Base-by-base conservation (phyloP, 2,888 invertebrate genomes). In the Eupithecia inturbata region DNA sequence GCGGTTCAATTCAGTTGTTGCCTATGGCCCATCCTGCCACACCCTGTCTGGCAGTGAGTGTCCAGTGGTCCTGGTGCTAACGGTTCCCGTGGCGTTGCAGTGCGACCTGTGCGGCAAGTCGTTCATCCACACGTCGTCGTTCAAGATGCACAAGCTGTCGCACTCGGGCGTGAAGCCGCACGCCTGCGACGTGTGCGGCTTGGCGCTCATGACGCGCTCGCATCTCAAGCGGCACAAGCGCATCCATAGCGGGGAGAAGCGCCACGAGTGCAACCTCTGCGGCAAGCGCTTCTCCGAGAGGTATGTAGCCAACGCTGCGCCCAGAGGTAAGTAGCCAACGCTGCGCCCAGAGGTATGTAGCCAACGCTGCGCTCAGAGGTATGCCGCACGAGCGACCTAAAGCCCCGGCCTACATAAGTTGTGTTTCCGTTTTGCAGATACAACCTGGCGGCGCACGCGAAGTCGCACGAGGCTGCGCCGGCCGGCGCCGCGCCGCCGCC, bases 71-170 rank as follows among this genome's bases (percentile, higher is more conserved):
- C 41, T 6, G 19, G 19, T 19, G 7, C 2, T 45, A 45, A 45
- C n/a, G 19, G 45, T 5, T 7, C 16, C 3, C 0, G 16, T 19
- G 45, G 45, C 66, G 62, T 86, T 83, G 9, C 92, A 96, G 91
- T 96, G 96, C 86, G 95, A 95, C 86, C 87, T 95, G 78, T 96
- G 96, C 90, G 96, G 95, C 81, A 96, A 96, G 89, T 95, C 95
- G 77, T 96, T 96, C 89, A 94, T 96, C 83, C 96, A 96, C 93
- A 96, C 96, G 83, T 96, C 96, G 62, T 96, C 96, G 63, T 96
- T 96, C 91, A 96, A 95, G 87, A 96, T 96, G 95, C 96, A 96
- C 90, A 95, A 95, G 86, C 88, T 96, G 84, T 95, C 95, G 41
- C 96, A 96, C 89, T 94, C 95, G 63, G 96, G 96, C 77, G 88